These are phyloP conservation scores for Rachycentron canadum DNA, from an alignment of 2,797 vertebrate species.

Conservation along the genomic window DNA sequence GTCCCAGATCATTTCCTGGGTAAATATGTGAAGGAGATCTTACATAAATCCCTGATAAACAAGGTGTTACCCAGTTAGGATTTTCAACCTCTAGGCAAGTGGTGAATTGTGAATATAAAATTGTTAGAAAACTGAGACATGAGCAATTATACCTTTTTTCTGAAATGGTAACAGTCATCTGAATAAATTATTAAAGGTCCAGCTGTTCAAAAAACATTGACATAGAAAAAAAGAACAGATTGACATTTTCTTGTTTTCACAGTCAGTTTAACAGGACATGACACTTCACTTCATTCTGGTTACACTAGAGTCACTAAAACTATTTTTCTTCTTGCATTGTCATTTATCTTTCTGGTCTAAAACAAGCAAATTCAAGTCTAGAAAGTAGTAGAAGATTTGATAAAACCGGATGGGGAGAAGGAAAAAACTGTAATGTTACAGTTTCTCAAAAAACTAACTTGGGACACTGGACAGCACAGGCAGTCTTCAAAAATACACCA, in stretches of 20 bases:
- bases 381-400: neutral
- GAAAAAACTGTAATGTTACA: conserved; percentile 15
- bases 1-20: conserved; percentile 64
- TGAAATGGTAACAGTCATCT: conserved; percentile 16
- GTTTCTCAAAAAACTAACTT: conserved; percentile 20
- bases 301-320: neutral
- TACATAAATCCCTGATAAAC: conserved; percentile 61
- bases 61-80: conserved; percentile 30
- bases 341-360: neutral
- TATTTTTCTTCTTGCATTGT: neutral
- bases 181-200: conserved; percentile 38
- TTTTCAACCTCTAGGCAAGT: neutral
- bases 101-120: conserved; percentile 13
- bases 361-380: neutral
- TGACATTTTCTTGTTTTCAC: neutral
- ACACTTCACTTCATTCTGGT: neutral
- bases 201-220: conserved; percentile 10
- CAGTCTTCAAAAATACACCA: conserved; percentile 39
- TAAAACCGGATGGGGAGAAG: neutral
- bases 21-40: conserved; percentile 46
- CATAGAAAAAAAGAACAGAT: conserved; percentile 21
- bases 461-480: conserved; percentile 28
- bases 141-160: conserved; percentile 1
- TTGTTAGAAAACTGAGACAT: conserved; percentile 8
- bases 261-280: neutral